Base-by-base conservation (phyloP, 2,888 invertebrate species). In the Myopa tessellatipennis region DNA sequence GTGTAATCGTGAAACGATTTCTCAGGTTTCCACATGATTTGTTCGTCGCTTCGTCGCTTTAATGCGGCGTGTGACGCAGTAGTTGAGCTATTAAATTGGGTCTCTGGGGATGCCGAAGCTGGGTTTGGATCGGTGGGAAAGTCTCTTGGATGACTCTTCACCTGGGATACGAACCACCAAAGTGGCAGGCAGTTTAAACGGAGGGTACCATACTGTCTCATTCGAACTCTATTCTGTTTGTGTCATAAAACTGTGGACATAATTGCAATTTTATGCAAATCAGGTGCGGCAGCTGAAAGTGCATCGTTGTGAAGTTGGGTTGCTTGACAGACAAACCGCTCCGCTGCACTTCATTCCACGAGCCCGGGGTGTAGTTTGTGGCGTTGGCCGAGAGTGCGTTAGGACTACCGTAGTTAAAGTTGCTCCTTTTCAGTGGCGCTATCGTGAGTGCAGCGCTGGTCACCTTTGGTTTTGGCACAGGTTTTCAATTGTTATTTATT, bases 21-120 rank as follows among this genome's bases (percentile, higher is more conserved):
- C 45, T n/a, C 16, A 74, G 58, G 69, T 65, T 76, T 71, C 55
- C 76, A 76, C 65, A 65, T 65, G 65, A 76, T 71, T 76, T 63
- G 65, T n/a, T 70, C 26, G 26, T 1, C 26, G 26, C 26, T 26
- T 26, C 26, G 26, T 26, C 26, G 70, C 63, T n/a, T 60, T 76
- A 70, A 63, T 76, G 45, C 52, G 52, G 61, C 61, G 50, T 71
- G 55, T 70, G 60, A 70, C 18, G 36, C 61, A 50, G 61, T 70
- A 18, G 10, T 69, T 50, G 4, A 34, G 68, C 8, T 69, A 45
- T 50, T 70, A 52, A 50, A 67, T 36, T 55, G 34, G 10, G 70
- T 61, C 26, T 5, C 0, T 14, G 26, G 10, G 18, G 61, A n/a
- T n/a, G 10, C 61, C 18, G 61, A 4, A 5, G 18, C n/a, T 3